Conservation (phyloP, 1,140 invertebrate species). For the Drosophila novamexicana region DNA sequence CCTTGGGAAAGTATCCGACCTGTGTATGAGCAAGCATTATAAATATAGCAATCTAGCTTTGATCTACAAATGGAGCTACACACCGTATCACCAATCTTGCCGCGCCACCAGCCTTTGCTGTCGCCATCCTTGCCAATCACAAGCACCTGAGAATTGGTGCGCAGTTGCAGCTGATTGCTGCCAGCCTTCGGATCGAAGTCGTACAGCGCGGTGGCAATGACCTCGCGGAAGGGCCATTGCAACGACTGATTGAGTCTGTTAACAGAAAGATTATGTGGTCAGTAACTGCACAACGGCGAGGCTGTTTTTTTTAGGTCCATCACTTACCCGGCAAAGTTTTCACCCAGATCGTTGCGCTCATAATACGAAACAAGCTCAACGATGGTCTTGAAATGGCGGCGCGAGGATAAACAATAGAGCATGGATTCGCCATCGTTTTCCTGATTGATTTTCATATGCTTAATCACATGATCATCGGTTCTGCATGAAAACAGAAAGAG, state of each 20-base stretch:
- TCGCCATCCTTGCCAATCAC: constrained; percentile 91
- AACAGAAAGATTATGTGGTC: background rate
- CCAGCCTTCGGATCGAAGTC: constrained; percentile 89
- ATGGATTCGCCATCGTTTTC: constrained; percentile 86
- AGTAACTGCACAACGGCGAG: background rate
- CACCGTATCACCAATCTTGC: constrained; percentile 88
- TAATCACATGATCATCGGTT: constrained; percentile 85
- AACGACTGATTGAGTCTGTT: constrained; percentile 89
- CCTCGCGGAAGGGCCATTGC: constrained; percentile 90
- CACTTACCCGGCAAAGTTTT: constrained; percentile 93
- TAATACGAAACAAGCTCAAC: constrained; percentile 96
- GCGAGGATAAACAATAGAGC: constrained; percentile 93
- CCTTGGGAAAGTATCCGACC: constrained; percentile 88
- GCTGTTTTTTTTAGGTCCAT: background rate
- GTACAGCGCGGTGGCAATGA: constrained; percentile 90
- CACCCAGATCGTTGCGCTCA: constrained; percentile 93
- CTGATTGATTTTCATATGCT: constrained; percentile 95
- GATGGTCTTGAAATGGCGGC: constrained; percentile 95
- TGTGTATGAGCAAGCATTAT: constrained; percentile 76
- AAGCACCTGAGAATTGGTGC: constrained; percentile 91
- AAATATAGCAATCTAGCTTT: background rate
- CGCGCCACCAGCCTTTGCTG: constrained; percentile 93
- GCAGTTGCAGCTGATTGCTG: constrained; percentile 90
- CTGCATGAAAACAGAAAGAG: constrained; percentile 38
- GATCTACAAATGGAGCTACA: background rate